Percentiles rank a stretch among this genome's conserved stretches.
Conservation (phyloP, 2,113 vertebrate genomes). For the Bufo gargarizans region DNA sequence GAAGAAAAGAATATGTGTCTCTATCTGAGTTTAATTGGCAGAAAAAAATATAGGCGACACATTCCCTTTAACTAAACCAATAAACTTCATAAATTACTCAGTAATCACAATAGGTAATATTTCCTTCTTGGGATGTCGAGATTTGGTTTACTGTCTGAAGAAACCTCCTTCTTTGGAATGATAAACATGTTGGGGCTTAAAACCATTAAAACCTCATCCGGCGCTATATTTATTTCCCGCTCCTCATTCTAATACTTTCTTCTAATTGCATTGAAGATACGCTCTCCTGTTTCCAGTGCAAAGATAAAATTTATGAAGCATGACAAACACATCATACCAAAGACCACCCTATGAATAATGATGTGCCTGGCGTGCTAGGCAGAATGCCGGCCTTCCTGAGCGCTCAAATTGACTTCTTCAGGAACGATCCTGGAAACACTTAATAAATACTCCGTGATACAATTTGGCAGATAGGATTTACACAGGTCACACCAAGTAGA, state of each 20-base stretch:
- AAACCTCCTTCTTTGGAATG: slow-evolving; percentile 67
- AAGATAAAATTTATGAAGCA: slow-evolving; percentile 80
- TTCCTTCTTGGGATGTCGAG: background rate
- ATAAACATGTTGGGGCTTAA: slow-evolving; percentile 78
- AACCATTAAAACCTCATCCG: slow-evolving; percentile 80
- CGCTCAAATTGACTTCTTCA: slow-evolving; percentile 30
- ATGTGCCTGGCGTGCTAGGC: slow-evolving; percentile 58
- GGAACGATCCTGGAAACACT: slow-evolving; percentile 43
- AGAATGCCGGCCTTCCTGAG: slow-evolving; percentile 46
- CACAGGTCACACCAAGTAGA: slow-evolving; percentile 34
- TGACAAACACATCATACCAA: slow-evolving; percentile 74
- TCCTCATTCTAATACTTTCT: slow-evolving; percentile 80
- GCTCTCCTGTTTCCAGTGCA: slow-evolving; percentile 81
- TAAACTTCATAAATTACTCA: background rate
- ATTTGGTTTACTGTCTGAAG: slow-evolving; percentile 53
- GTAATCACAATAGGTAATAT: background rate
- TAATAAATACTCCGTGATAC: slow-evolving; percentile 45
- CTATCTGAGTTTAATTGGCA: too few relatives aligned
- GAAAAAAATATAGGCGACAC: too few relatives aligned
- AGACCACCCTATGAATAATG: slow-evolving; percentile 76
- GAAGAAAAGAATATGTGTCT: too few relatives aligned
- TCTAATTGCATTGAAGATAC: slow-evolving; percentile 81
- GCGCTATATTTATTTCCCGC: slow-evolving; percentile 74
- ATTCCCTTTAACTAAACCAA: background rate
- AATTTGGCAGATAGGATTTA: slow-evolving; percentile 10